Percentiles rank a stretch among this genome's conserved stretches.
phyloP scores from a whole-genome alignment of 2,113 vertebrate species.

The Nothocercus nigrocapillus region DNA sequence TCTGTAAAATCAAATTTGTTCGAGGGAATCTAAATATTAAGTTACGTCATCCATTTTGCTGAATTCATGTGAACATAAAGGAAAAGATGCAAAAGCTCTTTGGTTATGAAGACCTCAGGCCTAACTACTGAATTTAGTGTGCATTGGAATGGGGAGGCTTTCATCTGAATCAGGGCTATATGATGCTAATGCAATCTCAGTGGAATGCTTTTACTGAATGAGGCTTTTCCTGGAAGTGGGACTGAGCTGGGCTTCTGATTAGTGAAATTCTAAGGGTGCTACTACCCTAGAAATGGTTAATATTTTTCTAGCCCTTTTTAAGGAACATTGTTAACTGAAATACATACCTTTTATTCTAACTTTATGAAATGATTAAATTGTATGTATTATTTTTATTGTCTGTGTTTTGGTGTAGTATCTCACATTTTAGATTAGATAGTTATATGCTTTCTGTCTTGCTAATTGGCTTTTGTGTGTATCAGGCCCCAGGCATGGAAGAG shows the following conservation, averaged over 20 bases:
- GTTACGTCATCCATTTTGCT: neutral
- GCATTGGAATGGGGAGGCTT: neutral
- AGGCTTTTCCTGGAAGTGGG: neutral
- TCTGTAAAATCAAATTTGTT: neutral
- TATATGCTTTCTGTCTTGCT: slow-evolving; percentile 12
- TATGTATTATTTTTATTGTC: neutral
- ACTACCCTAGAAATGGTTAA: neutral
- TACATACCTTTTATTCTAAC: neutral
- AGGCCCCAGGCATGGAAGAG: slow-evolving; percentile 90
- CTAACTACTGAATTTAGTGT: neutral
- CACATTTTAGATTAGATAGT: neutral
- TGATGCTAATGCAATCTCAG: neutral
- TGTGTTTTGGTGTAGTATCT: neutral
- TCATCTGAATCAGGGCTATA: neutral
- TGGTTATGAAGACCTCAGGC: neutral
- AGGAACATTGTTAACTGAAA: neutral
- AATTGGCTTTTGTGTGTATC: slow-evolving; percentile 58
- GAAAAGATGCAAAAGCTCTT: neutral
- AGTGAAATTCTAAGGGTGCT: neutral
- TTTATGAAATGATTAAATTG: neutral
- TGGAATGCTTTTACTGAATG: neutral
- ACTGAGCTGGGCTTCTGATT: neutral
- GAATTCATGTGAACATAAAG: neutral
- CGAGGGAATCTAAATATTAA: neutral
- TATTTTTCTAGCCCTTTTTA: neutral